Evolutionary conservation across 2,113 vertebrate genomes (phyloP).

Genomic region (Chionodraco myersi): DNA sequence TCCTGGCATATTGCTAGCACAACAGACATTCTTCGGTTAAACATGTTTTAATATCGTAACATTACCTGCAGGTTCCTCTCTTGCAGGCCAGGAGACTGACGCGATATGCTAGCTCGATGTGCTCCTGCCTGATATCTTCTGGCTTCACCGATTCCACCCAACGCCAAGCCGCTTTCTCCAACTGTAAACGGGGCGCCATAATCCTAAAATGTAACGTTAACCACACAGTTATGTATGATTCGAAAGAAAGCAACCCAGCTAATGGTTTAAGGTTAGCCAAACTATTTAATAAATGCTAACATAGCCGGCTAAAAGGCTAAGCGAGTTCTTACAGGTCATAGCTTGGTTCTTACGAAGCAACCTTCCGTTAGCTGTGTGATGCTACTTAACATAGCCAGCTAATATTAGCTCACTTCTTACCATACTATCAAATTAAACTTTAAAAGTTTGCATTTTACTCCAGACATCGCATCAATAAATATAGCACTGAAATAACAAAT

Average conservation of each 20-base stretch:
- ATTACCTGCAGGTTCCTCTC: constrained; percentile 91
- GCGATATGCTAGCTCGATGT: constrained; percentile 94
- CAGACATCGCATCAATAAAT: not conserved
- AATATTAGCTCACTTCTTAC: constrained; percentile 12
- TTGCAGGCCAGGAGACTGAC: constrained; percentile 90
- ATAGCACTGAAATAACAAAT: not conserved
- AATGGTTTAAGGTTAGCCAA: constrained; percentile 12
- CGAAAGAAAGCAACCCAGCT: constrained; percentile 9
- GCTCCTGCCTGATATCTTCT: constrained; percentile 91
- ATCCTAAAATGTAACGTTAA: constrained; percentile 62
- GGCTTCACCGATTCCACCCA: constrained; percentile 94
- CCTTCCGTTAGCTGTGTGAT: constrained; percentile 13
- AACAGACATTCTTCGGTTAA: not conserved
- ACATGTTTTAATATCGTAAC: constrained; percentile 11
- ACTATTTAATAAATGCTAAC: constrained; percentile 42
- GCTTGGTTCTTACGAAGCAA: constrained; percentile 19
- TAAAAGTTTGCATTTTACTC: not conserved
- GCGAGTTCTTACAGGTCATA: constrained; percentile 15
- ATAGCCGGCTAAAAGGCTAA: constrained; percentile 51
- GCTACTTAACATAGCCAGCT: constrained; percentile 29
- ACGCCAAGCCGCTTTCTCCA: constrained; percentile 96
- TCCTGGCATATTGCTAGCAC: not conserved
- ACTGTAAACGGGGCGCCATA: constrained; percentile 93
- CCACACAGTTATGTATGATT: constrained; percentile 19
- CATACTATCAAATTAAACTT: not conserved